These are phyloP conservation scores for Cydia fagiglandana DNA, from an alignment of 1,140 invertebrate genomes.

Conservation along the genomic window DNA sequence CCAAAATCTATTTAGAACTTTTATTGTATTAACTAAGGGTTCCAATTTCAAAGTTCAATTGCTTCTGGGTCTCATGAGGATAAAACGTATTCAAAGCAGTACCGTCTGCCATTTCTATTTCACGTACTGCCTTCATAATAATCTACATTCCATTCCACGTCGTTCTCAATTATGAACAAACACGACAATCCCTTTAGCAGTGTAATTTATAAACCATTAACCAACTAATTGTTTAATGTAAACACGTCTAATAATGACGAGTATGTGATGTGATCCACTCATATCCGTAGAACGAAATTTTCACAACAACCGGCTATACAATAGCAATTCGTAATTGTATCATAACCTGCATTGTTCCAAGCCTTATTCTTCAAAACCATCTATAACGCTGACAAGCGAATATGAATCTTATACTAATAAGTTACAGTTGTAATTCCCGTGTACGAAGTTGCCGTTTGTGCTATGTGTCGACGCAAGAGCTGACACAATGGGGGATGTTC, in stretches of 20 bases:
- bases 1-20: no score
- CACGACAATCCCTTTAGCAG: conserved; percentile 1
- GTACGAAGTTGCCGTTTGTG: background rate
- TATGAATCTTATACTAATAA: background rate
- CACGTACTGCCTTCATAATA: background rate
- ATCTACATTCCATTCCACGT: background rate
- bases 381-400: background rate
- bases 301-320: conserved; percentile 50
- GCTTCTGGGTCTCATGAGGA: no score
- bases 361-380: conserved; percentile 15
- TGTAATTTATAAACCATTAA: background rate
- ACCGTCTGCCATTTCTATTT: no score
- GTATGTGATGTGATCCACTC: conserved; percentile 10
- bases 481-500: conserved; percentile 53
- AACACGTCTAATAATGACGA: background rate
- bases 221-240: background rate
- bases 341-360: conserved; percentile 55
- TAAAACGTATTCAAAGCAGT: no score
- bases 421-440: conserved; percentile 39
- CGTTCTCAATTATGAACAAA: background rate
- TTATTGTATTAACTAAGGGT: no score
- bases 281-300: conserved; percentile 34
- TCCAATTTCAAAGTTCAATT: no score
- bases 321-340: conserved; percentile 57
- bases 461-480: conserved; percentile 19